Evolutionary conservation across 2,888 invertebrate genomes (phyloP).

Genomic region (Cryptophagus acutangulus): DNA sequence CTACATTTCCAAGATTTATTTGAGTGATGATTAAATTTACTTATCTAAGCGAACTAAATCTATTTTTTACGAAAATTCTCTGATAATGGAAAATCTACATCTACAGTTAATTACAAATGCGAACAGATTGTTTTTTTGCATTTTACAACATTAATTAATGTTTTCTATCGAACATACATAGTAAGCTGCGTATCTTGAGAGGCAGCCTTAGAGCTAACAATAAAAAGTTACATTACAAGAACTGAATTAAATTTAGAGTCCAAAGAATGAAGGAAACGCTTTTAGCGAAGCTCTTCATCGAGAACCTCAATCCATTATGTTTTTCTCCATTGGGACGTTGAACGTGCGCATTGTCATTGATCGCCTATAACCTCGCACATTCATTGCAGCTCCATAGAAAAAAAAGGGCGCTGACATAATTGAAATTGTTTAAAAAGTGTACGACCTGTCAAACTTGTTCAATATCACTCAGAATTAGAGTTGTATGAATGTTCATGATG

Average conservation of each 20-base stretch:
- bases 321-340: constrained; percentile 28
- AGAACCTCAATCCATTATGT: constrained; percentile 35
- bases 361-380: constrained; percentile 31
- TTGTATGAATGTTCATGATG: constrained; percentile 3
- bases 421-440: constrained; percentile 21
- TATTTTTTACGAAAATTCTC: no score
- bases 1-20: no score
- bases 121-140: no score
- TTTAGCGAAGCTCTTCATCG: constrained; percentile 30
- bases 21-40: no score
- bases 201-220: constrained; percentile 16
- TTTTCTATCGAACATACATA: no score
- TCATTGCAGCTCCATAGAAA: constrained; percentile 23
- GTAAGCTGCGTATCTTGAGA: constrained; percentile 14
- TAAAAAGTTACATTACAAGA: constrained; percentile 26
- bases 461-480: constrained; percentile 5
- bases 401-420: constrained; percentile 20
- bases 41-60: no score
- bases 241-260: constrained; percentile 34
- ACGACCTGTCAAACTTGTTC: constrained; percentile 8
- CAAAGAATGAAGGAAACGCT: constrained; percentile 30
- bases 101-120: no score
- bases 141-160: no score
- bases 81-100: no score
- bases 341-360: constrained; percentile 36